Evolutionary conservation across 1,140 invertebrate genomes (phyloP), one percentile per base, ranked within the genome.

Genomic region (Andrena cerasifolii): DNA sequence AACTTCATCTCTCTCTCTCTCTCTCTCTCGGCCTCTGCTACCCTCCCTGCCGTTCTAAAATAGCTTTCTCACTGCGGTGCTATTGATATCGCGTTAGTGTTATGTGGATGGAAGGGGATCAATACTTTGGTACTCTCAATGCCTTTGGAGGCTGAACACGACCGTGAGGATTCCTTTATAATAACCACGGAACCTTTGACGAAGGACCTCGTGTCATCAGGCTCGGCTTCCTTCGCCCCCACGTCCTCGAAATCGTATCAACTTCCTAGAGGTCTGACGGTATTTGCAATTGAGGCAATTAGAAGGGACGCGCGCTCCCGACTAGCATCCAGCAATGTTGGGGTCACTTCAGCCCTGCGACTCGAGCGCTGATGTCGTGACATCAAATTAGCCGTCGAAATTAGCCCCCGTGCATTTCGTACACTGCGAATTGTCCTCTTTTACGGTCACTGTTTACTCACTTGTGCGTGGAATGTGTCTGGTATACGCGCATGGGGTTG

Each of bases 151-250:
- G 56, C 59, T 74, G 78, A 77, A 83, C 67, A 72, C 78, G 78
- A 66, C 81, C 82, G 51, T 71, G 73, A 83, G 80, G 73, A 84
- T 80, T 80, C 78, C 78, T 84, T 84, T 70, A 77, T 83, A 80
- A 84, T 80, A 83, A 56, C 28, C 62, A 47, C 67, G 47, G 47
- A 62, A 80, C 82, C 78, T 83, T 84, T 83, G 77, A 80, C 33
- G 70, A 66, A 70, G 63, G 26, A n/a, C 49, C 26, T 47, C 54
- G n/a, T 51, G 77, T 84, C 71, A 83, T 84, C 82, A 65, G 66
- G 76, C 80, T 83, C 59, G 54, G 65, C 65, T 70, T 83, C 33
- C 81, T 56, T 31, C n/a, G 70, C 43, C 76, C 66, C 53, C 75
- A n/a, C n/a, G 51, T 56, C 65, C 8, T 16, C 28, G 59, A 16